These are phyloP conservation scores for Varroa destructor DNA, from an alignment of 1,140 invertebrate species.

Conservation along the genomic window DNA sequence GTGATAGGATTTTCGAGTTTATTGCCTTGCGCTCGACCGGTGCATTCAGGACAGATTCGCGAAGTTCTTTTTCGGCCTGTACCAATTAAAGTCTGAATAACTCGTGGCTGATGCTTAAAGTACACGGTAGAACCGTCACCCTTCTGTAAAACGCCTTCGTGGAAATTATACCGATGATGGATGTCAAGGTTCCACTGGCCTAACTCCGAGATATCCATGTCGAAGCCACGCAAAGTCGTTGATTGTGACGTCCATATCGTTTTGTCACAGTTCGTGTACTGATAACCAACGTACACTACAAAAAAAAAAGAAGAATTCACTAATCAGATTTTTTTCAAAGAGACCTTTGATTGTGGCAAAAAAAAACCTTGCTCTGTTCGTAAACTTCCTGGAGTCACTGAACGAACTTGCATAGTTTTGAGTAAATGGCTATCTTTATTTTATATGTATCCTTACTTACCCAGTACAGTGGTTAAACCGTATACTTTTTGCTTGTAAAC, in stretches of 20 bases:
- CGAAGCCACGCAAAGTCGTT: slow-evolving; percentile 81
- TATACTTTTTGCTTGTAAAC: slow-evolving; percentile 90
- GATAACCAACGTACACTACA: slow-evolving; percentile 85
- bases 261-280: slow-evolving; percentile 80
- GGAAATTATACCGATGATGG: slow-evolving; percentile 92
- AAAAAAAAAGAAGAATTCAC: slow-evolving; percentile 26
- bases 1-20: slow-evolving; percentile 76
- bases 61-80: slow-evolving; percentile 74
- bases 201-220: slow-evolving; percentile 85
- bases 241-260: slow-evolving; percentile 90
- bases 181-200: slow-evolving; percentile 94
- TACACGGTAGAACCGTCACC: slow-evolving; percentile 94
- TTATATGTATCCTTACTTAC: slow-evolving; percentile 34
- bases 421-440: too few species aligned
- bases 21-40: slow-evolving; percentile 64
- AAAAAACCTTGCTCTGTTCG: neutral
- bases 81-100: slow-evolving; percentile 80
- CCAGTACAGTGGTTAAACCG: slow-evolving; percentile 43
- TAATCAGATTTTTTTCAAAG: slow-evolving; percentile 8
- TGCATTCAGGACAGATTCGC: slow-evolving; percentile 61
- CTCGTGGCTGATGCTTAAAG: slow-evolving; percentile 76
- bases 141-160: slow-evolving; percentile 90
- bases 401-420: too few species aligned
- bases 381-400: neutral
- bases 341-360: neutral